phyloP scores from a whole-genome alignment of 2,888 invertebrate genomes.

The Lumbricus terrestris region DNA sequence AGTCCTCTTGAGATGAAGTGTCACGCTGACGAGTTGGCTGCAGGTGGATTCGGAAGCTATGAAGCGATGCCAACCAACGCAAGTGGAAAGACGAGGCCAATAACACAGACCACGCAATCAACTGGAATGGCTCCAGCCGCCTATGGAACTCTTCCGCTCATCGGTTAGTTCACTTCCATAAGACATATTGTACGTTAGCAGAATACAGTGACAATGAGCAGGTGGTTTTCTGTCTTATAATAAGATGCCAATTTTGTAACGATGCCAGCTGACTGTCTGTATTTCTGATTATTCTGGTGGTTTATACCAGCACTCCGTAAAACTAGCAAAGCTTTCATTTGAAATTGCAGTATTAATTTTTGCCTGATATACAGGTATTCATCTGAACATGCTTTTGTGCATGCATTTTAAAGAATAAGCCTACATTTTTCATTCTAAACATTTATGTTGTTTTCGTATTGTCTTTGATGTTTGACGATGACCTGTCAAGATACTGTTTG shows the following conservation, averaged over 20 bases:
- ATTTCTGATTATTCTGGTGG: too few relatives aligned
- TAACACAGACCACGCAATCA: neutral
- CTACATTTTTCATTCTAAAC: neutral
- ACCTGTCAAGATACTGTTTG: neutral
- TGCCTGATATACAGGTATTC: too few relatives aligned
- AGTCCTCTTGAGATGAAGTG: conserved; percentile 28
- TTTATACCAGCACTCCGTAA: too few relatives aligned
- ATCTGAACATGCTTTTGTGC: too few relatives aligned
- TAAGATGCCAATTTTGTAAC: neutral
- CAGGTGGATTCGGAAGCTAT: neutral
- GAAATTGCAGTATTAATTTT: too few relatives aligned
- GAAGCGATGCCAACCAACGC: neutral
- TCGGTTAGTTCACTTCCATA: neutral
- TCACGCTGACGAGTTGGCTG: neutral
- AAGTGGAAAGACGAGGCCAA: neutral
- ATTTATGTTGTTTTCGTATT: neutral
- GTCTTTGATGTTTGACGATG: neutral
- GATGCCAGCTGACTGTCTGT: neutral
- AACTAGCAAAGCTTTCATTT: too few relatives aligned
- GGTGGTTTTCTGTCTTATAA: neutral
- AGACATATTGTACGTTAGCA: neutral
- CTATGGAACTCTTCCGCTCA: neutral
- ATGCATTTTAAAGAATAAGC: too few relatives aligned
- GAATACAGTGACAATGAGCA: neutral
- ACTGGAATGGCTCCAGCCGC: neutral